Conservation (phyloP, 2,797 vertebrate genomes). For the Hephaestus fuliginosus region DNA sequence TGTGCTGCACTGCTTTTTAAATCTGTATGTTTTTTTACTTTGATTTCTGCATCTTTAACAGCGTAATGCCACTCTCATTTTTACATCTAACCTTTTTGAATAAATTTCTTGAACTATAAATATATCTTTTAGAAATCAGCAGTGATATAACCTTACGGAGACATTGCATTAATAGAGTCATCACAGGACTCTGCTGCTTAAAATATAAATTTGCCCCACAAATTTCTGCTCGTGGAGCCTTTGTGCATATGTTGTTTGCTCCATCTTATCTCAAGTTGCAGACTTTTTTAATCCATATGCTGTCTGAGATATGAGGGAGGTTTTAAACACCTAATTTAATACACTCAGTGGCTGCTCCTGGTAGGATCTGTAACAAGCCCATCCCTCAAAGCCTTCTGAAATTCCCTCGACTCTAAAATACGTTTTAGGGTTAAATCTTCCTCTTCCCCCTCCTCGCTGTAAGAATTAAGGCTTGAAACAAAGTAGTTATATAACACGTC, state of each 20-base stretch:
- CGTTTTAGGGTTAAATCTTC: background rate
- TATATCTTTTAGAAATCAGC: background rate
- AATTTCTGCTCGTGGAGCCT: background rate
- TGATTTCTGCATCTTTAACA: background rate
- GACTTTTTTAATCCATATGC: background rate
- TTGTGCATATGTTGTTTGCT: background rate
- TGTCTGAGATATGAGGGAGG: background rate
- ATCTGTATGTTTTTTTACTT: background rate
- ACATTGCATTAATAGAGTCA: background rate
- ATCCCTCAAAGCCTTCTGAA: background rate
- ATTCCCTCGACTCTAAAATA: background rate
- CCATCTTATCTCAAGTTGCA: background rate
- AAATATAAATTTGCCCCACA: background rate
- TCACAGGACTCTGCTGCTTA: background rate
- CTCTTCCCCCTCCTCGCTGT: background rate
- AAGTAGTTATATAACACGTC: background rate
- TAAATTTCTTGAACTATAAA: background rate
- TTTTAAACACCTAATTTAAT: background rate
- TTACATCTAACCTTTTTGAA: background rate
- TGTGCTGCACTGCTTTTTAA: background rate
- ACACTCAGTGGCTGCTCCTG: background rate
- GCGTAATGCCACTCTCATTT: too few relatives aligned
- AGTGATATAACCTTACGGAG: background rate
- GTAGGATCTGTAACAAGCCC: background rate
- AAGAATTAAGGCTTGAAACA: background rate